Conservation (phyloP, 2,113 vertebrate genomes). For the Crocuta crocuta region DNA sequence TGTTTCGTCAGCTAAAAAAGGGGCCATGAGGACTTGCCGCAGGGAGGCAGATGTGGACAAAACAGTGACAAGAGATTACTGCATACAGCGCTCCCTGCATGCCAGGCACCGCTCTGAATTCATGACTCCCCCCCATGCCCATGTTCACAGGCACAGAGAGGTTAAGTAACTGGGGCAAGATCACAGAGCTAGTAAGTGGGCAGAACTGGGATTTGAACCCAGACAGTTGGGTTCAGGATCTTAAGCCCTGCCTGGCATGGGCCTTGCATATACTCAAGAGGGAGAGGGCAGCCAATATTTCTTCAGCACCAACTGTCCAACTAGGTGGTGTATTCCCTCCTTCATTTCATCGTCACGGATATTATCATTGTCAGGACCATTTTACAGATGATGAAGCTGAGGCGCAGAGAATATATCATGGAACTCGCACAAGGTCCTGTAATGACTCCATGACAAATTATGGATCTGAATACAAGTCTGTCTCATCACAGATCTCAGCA, state of each 20-base stretch:
- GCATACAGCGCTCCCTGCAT: fast-evolving
- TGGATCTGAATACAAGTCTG: neutral
- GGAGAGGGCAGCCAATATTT: neutral
- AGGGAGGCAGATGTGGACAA: neutral
- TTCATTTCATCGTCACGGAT: neutral
- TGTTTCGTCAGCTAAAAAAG: neutral
- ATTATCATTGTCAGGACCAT: neutral
- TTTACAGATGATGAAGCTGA: neutral
- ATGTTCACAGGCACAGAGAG: neutral
- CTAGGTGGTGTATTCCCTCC: neutral
- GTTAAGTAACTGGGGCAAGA: neutral
- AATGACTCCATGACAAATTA: too few relatives aligned
- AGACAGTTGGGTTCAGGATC: neutral
- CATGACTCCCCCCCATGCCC: neutral
- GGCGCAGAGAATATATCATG: neutral
- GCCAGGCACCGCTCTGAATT: too few relatives aligned
- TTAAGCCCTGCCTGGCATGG: neutral
- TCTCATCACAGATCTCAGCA: neutral
- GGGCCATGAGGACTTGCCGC: fast-evolving
- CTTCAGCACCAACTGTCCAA: neutral
- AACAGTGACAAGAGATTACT: neutral
- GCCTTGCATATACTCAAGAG: neutral
- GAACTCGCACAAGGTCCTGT: neutral
- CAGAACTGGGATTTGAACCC: neutral
- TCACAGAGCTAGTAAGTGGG: neutral